Evolutionary conservation across 2,888 invertebrate species (phyloP).

Genomic region (Colletes collaris): DNA sequence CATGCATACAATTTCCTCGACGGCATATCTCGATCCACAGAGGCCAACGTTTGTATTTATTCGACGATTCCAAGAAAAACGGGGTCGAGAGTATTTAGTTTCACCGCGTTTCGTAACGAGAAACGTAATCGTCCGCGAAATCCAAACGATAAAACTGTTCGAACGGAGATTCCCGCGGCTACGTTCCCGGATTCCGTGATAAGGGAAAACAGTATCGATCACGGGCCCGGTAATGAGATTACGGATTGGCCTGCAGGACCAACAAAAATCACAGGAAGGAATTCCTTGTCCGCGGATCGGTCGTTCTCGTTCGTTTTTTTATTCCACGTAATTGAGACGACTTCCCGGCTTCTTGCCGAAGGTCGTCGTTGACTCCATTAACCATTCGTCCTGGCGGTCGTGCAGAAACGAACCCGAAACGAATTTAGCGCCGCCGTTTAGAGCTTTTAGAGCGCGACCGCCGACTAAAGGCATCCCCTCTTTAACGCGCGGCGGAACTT

Average conservation of each 20-base stretch:
- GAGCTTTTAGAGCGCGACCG: constrained; percentile 38
- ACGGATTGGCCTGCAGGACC: constrained; percentile 14
- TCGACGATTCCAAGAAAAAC: no score
- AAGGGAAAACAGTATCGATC: constrained; percentile 20
- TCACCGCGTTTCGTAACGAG: no score
- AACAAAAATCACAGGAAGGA: constrained; percentile 10
- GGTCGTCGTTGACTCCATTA: constrained; percentile 34
- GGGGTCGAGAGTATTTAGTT: no score
- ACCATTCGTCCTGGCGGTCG: constrained; percentile 29
- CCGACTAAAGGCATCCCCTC: constrained; percentile 38
- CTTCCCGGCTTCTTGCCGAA: constrained; percentile 4
- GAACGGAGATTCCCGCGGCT: no score
- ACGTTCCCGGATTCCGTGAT: no score
- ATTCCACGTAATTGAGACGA: constrained; percentile 39
- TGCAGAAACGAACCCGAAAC: constrained; percentile 26
- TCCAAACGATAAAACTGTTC: no score
- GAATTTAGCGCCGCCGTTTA: constrained; percentile 42
- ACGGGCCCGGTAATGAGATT: constrained; percentile 5
- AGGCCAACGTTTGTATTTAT: no score
- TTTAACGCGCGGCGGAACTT: constrained; percentile 24
- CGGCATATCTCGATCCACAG: no score
- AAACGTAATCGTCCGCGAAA: no score
- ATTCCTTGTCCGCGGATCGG: constrained; percentile 9
- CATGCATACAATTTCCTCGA: no score
- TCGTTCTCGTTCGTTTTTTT: constrained; percentile 16